Base-by-base conservation (phyloP, 2,113 vertebrate species). In the Perca fluviatilis region DNA sequence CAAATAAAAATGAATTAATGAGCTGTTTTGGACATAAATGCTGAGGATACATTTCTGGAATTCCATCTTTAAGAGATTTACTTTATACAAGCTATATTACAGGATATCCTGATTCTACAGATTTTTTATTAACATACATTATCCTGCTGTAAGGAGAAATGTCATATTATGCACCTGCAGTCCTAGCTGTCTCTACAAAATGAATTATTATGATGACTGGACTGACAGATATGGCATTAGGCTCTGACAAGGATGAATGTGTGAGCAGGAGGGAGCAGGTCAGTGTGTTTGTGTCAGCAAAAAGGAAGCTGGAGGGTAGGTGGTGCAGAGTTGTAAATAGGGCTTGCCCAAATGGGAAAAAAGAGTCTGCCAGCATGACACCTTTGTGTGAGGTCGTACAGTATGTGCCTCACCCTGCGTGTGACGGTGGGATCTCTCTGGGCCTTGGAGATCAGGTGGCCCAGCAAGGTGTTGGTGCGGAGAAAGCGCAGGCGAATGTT, bases 381-480 rank as follows among this genome's bases (percentile, higher is more conserved):
- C 85, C 81, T 77, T 1, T 30, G 65, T 89, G 89, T 67, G 49
- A 76, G 61, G 63, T 61, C 6, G 21, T 49, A 47, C 53, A 18
- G 66, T 89, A 33, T 47, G 11, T 8, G 11, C 87, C 97, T 96
- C 89, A 99, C 97, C 91, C 97, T 93, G 5, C 97, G 95, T 6
- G 97, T 98, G 82, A 99, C 97, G 0, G 96, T 96, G 30, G 97
- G 97, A 74, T 99, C 98, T 76, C 94, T 90, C 66, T 97, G 96
- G 30, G 97, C 95, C 92, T 99, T 98, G 47, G 97, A 97, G 85
- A 97, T 97, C 78, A 98, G 94, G 82, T 99, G 97, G 51, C 97
- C 98, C n/a, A 98, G 95, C 23, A 99, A 95, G 0, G 97, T 99
- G 84, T 93, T 97, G 54, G 97, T 98, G 80, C 96, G 94, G 10